Percentiles rank a stretch among this genome's conserved stretches.
Conservation (phyloP, 2,888 invertebrate genomes). For the Xanthorhoe designata region DNA sequence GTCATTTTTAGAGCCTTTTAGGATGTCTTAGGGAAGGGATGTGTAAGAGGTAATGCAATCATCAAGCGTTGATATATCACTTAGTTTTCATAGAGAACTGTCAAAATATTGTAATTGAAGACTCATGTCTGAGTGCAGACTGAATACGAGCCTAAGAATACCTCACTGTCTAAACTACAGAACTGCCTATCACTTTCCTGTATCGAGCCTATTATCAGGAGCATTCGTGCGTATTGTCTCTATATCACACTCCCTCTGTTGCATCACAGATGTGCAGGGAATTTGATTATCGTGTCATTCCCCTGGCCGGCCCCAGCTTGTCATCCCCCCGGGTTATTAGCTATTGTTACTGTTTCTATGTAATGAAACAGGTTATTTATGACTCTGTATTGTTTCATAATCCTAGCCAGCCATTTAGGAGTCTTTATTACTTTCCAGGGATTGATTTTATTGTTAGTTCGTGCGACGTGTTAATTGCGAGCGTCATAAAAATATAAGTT, state of each 20-base stretch:
- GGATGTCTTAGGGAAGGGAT: too few relatives aligned
- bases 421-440: conserved; percentile 36
- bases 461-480: conserved; percentile 32
- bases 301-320: conserved; percentile 46
- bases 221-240: conserved; percentile 66
- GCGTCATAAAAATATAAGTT: conserved; percentile 29
- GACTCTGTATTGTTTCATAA: conserved; percentile 43
- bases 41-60: too few relatives aligned
- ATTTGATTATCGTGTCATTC: conserved; percentile 75
- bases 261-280: conserved; percentile 63
- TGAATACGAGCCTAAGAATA: too few relatives aligned
- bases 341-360: conserved; percentile 57
- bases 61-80: too few relatives aligned
- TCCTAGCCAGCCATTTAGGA: conserved; percentile 36
- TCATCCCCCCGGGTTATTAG: conserved; percentile 38
- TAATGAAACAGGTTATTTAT: conserved; percentile 64
- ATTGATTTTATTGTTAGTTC: conserved; percentile 38
- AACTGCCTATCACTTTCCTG: conserved; percentile 38
- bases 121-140: too few relatives aligned
- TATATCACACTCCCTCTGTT: conserved; percentile 44
- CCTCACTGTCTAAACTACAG: not conserved
- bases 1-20: too few relatives aligned
- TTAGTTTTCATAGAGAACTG: too few relatives aligned
- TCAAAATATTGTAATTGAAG: too few relatives aligned
- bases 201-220: conserved; percentile 71